Evolutionary conservation across 2,888 invertebrate genomes (phyloP).

Genomic region (Drosophila kambysellisi): DNA sequence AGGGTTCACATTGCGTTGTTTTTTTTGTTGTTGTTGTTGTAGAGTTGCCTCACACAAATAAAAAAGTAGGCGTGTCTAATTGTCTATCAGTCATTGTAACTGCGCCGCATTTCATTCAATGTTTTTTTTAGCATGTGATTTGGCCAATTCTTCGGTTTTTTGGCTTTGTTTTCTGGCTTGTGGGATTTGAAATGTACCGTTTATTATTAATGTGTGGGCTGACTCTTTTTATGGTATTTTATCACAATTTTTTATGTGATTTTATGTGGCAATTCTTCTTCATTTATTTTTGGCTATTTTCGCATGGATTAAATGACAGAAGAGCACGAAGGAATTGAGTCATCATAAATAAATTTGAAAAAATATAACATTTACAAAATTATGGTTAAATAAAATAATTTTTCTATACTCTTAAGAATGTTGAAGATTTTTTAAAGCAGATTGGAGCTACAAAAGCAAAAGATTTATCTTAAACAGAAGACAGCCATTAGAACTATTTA

Average conservation of each 20-base stretch:
- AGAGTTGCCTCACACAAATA: slow-evolving; percentile 11
- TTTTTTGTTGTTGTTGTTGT: slow-evolving; percentile 20
- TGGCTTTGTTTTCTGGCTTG: slow-evolving; percentile 41
- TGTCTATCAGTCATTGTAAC: slow-evolving; percentile 80
- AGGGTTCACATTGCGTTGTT: slow-evolving; percentile 38
- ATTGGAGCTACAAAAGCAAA: accelerated
- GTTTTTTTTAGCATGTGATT: slow-evolving; percentile 58
- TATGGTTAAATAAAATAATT: neutral
- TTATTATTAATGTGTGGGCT: slow-evolving; percentile 72
- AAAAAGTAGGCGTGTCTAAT: slow-evolving; percentile 83
- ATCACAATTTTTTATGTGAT: slow-evolving; percentile 47
- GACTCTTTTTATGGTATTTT: slow-evolving; percentile 54
- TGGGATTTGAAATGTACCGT: slow-evolving; percentile 73
- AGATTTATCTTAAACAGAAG: neutral
- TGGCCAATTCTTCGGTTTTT: slow-evolving; percentile 21
- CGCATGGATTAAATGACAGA: slow-evolving; percentile 23
- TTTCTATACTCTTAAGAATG: neutral
- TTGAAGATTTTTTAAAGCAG: neutral
- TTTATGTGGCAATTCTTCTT: slow-evolving; percentile 36
- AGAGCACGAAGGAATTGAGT: neutral
- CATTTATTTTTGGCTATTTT: slow-evolving; percentile 7
- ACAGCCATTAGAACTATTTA: neutral
- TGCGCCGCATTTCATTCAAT: slow-evolving; percentile 46
- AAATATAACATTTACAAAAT: too few species aligned
- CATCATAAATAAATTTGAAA: neutral